A percentile compares a stretch with the other conserved stretches of the same genome.
phyloP scores from a whole-genome alignment of 2,797 vertebrate genomes.

The Todus mexicanus region DNA sequence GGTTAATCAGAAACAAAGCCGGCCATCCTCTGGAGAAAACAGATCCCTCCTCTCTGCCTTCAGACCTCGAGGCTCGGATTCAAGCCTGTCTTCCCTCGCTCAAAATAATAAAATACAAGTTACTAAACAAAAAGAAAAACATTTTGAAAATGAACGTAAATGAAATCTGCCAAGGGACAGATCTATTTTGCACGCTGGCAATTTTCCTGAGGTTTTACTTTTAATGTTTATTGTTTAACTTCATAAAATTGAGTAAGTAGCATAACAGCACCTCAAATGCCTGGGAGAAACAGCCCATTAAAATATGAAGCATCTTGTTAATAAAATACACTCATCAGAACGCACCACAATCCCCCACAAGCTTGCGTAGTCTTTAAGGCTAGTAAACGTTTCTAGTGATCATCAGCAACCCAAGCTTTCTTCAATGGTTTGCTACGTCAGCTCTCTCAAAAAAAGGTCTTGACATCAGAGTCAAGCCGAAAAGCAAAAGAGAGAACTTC shows the following conservation, averaged over 20 bases:
- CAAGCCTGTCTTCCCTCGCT: neutral
- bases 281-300: slow-evolving; percentile 26
- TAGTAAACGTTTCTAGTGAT: neutral
- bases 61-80: neutral
- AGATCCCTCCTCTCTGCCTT: neutral
- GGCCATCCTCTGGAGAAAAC: neutral
- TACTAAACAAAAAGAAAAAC: neutral
- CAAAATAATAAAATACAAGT: neutral
- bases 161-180: slow-evolving; percentile 8
- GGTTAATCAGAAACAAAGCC: neutral
- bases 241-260: slow-evolving; percentile 61
- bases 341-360: neutral
- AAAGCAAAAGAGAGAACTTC: neutral
- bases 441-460: neutral
- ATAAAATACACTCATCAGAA: slow-evolving; percentile 46
- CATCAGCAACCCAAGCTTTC: neutral
- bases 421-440: neutral
- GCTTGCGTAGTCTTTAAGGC: neutral
- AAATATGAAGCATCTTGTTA: slow-evolving; percentile 48
- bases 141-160: slow-evolving; percentile 28
- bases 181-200: slow-evolving; percentile 28
- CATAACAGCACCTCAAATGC: slow-evolving; percentile 12
- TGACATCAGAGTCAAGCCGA: neutral
- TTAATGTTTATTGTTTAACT: slow-evolving; percentile 59
- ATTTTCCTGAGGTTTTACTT: slow-evolving; percentile 44